Percentiles rank a stretch among this genome's conserved stretches.
Conservation (phyloP, 2,797 vertebrate species). For the Manis javanica region DNA sequence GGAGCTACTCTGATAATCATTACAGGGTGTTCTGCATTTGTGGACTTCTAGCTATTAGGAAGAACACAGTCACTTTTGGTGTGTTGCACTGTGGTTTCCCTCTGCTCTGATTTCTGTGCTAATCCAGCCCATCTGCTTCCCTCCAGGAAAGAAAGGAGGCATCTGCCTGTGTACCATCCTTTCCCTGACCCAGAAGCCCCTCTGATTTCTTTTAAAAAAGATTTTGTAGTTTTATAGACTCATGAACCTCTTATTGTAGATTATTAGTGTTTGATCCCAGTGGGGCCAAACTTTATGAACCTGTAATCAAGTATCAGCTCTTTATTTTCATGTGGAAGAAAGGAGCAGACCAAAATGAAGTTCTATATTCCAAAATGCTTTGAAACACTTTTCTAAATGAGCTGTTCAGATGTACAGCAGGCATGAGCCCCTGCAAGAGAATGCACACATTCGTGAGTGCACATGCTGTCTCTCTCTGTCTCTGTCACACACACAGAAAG, state of each 20-base stretch:
- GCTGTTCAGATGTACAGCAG: background rate
- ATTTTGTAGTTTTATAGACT: background rate
- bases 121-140: background rate
- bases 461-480: no score
- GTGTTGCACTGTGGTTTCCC: background rate
- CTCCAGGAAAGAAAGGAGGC: background rate
- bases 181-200: background rate
- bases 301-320: background rate
- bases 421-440: background rate
- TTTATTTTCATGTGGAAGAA: background rate
- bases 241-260: background rate
- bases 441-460: no score
- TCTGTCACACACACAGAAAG: background rate
- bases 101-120: background rate
- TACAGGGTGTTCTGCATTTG: background rate
- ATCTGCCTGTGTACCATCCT: background rate
- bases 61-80: background rate
- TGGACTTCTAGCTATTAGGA: background rate
- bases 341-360: background rate
- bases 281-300: background rate
- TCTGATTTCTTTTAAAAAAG: background rate
- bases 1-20: background rate
- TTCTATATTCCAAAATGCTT: background rate
- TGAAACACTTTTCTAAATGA: conserved; percentile 29
- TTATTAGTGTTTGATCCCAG: background rate